These are phyloP conservation scores for Drosophila tani DNA, from an alignment of 1,140 invertebrate species.

Conservation along the genomic window DNA sequence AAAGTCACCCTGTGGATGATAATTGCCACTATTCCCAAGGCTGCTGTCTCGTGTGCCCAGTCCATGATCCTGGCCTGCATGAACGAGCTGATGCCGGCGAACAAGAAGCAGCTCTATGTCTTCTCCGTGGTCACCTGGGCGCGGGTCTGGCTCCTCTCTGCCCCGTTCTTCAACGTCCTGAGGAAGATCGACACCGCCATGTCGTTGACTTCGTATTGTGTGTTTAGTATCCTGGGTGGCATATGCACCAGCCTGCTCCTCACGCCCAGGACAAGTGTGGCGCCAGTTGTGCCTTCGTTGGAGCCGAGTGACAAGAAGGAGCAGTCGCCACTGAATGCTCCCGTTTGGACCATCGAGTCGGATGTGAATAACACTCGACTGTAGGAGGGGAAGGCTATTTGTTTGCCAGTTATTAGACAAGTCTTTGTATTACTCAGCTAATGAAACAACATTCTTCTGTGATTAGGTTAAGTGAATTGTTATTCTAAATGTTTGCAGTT, in stretches of 20 bases:
- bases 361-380: conserved; percentile 78
- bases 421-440: conserved; percentile 36
- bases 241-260: conserved; percentile 75
- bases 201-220: conserved; percentile 73
- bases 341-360: conserved; percentile 74
- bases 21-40: conserved; percentile 78
- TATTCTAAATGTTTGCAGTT: conserved; percentile 23
- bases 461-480: conserved; percentile 65
- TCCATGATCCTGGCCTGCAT: conserved; percentile 82
- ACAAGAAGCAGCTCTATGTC: conserved; percentile 76
- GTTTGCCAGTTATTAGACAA: conserved; percentile 17
- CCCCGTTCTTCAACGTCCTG: conserved; percentile 82
- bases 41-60: conserved; percentile 76
- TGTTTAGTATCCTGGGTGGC: conserved; percentile 76
- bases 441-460: conserved; percentile 67
- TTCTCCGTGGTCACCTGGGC: conserved; percentile 83
- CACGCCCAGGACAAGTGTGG: conserved; percentile 57
- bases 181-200: conserved; percentile 73
- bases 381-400: conserved; percentile 15
- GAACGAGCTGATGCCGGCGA: conserved; percentile 73
- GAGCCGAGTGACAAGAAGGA: conserved; percentile 62
- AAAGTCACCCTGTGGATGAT: conserved; percentile 82
- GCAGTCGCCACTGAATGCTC: conserved; percentile 64
- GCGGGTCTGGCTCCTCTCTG: conserved; percentile 73
- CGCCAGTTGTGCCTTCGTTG: conserved; percentile 28